Evolutionary conservation across 2,888 invertebrate genomes (phyloP).

Genomic region (Rhyacophila evoluta): DNA sequence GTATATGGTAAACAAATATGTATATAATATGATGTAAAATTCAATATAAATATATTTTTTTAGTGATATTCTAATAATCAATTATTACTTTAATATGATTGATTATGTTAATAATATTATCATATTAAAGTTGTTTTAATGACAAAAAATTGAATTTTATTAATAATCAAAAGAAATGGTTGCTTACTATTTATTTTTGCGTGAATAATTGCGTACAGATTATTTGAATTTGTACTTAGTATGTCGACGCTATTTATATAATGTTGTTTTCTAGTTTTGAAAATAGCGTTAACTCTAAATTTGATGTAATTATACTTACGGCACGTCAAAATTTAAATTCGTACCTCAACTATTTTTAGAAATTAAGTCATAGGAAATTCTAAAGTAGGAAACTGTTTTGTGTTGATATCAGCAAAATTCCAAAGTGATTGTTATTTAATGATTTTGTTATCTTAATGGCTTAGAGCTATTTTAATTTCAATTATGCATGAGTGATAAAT

Average conservation of each 20-base stretch:
- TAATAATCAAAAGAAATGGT: too few relatives aligned
- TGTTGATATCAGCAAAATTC: neutral
- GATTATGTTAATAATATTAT: too few relatives aligned
- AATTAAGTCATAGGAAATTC: neutral
- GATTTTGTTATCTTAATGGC: neutral
- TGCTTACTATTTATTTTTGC: too few relatives aligned
- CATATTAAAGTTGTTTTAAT: too few relatives aligned
- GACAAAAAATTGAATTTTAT: too few relatives aligned
- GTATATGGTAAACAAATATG: too few relatives aligned
- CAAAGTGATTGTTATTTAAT: neutral
- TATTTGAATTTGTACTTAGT: neutral
- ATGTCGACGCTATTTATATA: neutral
- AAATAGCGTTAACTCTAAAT: neutral
- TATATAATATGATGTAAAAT: too few relatives aligned
- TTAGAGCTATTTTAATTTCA: neutral
- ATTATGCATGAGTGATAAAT: too few relatives aligned
- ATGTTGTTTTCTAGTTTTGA: neutral
- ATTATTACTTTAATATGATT: too few relatives aligned
- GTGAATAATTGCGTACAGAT: too few relatives aligned
- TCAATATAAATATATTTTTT: too few relatives aligned
- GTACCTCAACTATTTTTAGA: neutral
- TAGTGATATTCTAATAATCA: too few relatives aligned
- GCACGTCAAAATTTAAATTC: neutral
- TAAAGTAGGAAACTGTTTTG: neutral
- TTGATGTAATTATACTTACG: conserved; percentile 16